These are phyloP conservation scores for Hydroisotoma schaefferi DNA, from an alignment of 2,888 invertebrate genomes.

Conservation along the genomic window DNA sequence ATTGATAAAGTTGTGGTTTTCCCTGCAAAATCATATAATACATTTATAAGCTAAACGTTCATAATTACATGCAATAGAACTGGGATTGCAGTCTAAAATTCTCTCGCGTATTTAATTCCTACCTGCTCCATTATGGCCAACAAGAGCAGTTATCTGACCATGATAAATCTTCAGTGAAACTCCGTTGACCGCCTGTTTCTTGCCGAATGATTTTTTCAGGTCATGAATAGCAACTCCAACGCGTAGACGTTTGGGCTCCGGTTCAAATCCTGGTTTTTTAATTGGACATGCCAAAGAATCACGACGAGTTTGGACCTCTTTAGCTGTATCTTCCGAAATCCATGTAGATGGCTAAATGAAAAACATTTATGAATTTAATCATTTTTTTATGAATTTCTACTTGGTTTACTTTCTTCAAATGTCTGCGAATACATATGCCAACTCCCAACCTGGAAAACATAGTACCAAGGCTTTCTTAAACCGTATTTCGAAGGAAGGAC, in stretches of 20 bases:
- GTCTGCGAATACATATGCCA: not conserved
- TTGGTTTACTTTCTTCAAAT: not conserved
- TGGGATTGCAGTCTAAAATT: not conserved
- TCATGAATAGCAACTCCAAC: slow-evolving; percentile 52
- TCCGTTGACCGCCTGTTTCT: slow-evolving; percentile 63
- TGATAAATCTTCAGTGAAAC: slow-evolving; percentile 71
- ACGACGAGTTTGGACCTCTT: not conserved
- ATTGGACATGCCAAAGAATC: slow-evolving; percentile 16
- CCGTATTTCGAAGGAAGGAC: slow-evolving; percentile 67
- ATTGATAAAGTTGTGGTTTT: slow-evolving; percentile 74
- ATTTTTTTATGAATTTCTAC: not conserved
- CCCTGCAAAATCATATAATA: slow-evolving; percentile 59
- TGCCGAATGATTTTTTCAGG: slow-evolving; percentile 50
- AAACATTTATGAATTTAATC: not conserved
- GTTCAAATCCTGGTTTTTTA: slow-evolving; percentile 51
- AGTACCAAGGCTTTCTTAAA: slow-evolving; percentile 63
- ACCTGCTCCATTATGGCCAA: slow-evolving; percentile 58
- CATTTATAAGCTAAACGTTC: too few species aligned
- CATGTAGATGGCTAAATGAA: slow-evolving; percentile 25
- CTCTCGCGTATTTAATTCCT: not conserved
- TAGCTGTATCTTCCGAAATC: slow-evolving; percentile 11
- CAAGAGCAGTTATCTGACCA: slow-evolving; percentile 77
- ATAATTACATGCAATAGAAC: not conserved
- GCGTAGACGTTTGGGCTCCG: slow-evolving; percentile 51
- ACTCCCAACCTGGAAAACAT: slow-evolving; percentile 59